Percentiles rank a stretch among this genome's conserved stretches.
These are phyloP conservation scores for Tyrannus savana DNA, from an alignment of 2,113 vertebrate species.

Conservation along the genomic window DNA sequence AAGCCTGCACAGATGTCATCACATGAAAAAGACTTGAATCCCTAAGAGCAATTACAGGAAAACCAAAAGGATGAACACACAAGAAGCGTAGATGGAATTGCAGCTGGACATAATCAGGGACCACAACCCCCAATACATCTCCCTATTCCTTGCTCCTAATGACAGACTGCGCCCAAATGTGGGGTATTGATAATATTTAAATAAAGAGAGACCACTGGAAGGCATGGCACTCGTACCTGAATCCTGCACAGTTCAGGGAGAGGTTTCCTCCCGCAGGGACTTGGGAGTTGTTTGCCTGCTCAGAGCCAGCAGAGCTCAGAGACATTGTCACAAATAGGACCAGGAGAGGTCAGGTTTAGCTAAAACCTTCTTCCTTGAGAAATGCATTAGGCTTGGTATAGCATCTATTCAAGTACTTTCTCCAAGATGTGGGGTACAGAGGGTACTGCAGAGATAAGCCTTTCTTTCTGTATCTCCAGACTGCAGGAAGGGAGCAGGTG, in stretches of 20 bases:
- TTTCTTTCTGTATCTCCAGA: background rate
- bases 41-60: background rate
- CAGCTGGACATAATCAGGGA: background rate
- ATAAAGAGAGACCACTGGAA: background rate
- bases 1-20: background rate
- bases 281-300: background rate
- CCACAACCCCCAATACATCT: background rate
- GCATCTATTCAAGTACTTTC: background rate
- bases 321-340: background rate
- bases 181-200: background rate
- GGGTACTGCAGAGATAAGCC: background rate
- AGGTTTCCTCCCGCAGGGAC: rapidly evolving
- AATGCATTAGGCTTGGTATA: background rate
- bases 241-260: background rate
- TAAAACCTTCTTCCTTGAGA: background rate
- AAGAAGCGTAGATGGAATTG: background rate
- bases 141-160: background rate
- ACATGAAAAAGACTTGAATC: background rate
- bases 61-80: background rate
- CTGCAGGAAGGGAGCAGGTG: background rate
- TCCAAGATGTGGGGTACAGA: background rate
- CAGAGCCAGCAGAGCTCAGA: background rate
- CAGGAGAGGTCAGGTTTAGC: background rate
- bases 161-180: background rate
- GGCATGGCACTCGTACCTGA: rapidly evolving